These are phyloP conservation scores for Willowsia nigromaculata DNA, from an alignment of 2,888 invertebrate genomes.

Conservation along the genomic window DNA sequence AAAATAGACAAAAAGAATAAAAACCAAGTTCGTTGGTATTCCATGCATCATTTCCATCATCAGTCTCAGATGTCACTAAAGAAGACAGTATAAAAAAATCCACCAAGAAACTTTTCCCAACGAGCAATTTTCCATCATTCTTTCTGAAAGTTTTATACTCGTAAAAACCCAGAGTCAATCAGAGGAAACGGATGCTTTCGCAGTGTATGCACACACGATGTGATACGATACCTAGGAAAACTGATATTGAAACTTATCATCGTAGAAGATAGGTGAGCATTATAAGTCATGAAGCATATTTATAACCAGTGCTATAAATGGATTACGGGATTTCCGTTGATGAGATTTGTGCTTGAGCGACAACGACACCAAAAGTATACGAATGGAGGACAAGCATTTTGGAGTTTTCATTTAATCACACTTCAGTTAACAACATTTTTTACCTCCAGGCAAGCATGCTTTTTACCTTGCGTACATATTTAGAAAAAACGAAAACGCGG, in stretches of 20 bases:
- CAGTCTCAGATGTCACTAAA: not conserved
- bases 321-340: conserved; percentile 29
- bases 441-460: not conserved
- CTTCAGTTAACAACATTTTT: conserved; percentile 18
- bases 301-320: not conserved
- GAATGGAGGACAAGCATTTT: not conserved
- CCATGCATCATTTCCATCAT: not conserved
- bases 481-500: not conserved
- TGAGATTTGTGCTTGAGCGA: conserved; percentile 18
- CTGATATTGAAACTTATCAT: not conserved
- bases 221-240: not conserved
- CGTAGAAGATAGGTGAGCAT: not conserved
- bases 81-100: not conserved
- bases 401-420: conserved; percentile 19
- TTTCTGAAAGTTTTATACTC: no score
- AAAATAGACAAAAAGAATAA: not conserved
- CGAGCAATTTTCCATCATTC: no score
- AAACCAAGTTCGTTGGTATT: conserved; percentile 22
- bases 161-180: no score
- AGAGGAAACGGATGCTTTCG: not conserved
- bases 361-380: not conserved
- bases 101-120: not conserved
- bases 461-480: not conserved
- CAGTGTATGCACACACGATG: no score
- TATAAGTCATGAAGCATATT: no score